These are phyloP conservation scores for Corynorhinus townsendii DNA, from an alignment of 2,113 vertebrate genomes.

Conservation along the genomic window DNA sequence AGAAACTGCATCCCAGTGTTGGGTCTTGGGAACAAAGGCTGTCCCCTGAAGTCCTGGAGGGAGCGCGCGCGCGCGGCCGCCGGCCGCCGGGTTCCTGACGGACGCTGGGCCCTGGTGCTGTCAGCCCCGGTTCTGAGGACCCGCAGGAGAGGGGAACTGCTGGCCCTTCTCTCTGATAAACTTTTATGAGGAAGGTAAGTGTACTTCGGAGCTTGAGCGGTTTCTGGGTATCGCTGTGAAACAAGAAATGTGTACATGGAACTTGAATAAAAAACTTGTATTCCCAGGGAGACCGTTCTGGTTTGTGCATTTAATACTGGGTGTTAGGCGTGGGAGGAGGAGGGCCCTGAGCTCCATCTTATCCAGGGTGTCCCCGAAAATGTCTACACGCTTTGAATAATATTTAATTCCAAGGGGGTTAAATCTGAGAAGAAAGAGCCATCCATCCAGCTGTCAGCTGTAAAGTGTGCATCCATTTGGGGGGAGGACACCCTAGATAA, in stretches of 20 bases:
- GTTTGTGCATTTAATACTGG: background rate
- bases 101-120: constrained; percentile 22
- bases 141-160: background rate
- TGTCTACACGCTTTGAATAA: too few species aligned
- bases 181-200: constrained; percentile 23
- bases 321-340: background rate
- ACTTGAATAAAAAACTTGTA: background rate
- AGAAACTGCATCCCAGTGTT: background rate
- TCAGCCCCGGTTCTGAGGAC: background rate
- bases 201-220: constrained; percentile 4
- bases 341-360: background rate
- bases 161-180: constrained; percentile 22
- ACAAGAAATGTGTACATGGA: background rate
- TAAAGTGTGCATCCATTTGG: too few species aligned
- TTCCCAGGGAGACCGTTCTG: background rate
- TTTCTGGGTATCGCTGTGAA: constrained; percentile 53
- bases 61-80: background rate
- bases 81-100: background rate
- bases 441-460: too few species aligned
- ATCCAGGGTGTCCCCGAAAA: too few species aligned
- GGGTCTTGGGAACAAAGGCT: constrained; percentile 55
- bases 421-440: too few species aligned
- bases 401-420: too few species aligned
- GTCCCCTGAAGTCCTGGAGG: background rate
- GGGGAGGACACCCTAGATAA: background rate